phyloP scores from a whole-genome alignment of 2,797 vertebrate genomes.

The Anableps anableps region DNA sequence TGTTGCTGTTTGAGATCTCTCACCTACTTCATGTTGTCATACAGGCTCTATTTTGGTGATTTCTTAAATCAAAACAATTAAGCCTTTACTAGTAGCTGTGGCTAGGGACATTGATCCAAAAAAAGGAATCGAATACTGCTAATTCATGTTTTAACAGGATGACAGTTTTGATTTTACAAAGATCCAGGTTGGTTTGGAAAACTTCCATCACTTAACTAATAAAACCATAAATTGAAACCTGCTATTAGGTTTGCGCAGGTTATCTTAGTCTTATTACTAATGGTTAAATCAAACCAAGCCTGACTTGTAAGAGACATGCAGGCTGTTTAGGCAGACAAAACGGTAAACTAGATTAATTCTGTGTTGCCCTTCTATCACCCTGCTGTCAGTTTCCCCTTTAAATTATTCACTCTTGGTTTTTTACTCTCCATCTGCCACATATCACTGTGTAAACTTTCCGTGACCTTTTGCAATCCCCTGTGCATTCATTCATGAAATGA shows the following conservation, averaged over 20 bases:
- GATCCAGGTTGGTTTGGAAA: not conserved
- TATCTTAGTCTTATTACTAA: constrained; percentile 7
- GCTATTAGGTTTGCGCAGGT: not conserved
- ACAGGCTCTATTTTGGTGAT: not conserved
- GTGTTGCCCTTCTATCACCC: constrained; percentile 63
- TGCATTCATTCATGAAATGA: constrained; percentile 70
- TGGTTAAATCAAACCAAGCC: constrained; percentile 51
- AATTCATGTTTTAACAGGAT: not conserved
- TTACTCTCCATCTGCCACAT: constrained; percentile 67
- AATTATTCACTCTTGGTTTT: constrained; percentile 71
- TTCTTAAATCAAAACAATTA: not conserved
- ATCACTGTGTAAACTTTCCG: constrained; percentile 73
- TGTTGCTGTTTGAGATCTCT: not conserved
- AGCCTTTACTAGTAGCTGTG: not conserved
- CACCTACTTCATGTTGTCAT: not conserved
- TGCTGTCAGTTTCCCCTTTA: constrained; percentile 59
- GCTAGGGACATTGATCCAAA: not conserved
- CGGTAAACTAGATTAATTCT: constrained; percentile 64
- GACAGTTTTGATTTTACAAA: not conserved
- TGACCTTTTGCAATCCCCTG: constrained; percentile 71
- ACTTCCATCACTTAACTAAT: not conserved
- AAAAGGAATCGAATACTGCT: not conserved
- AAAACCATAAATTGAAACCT: too few species aligned
- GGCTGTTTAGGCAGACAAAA: constrained; percentile 40
- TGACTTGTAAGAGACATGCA: constrained; percentile 36